Evolutionary conservation across 2,797 vertebrate species (phyloP), one percentile per base, ranked within the genome.

Genomic region (Menidia menidia): DNA sequence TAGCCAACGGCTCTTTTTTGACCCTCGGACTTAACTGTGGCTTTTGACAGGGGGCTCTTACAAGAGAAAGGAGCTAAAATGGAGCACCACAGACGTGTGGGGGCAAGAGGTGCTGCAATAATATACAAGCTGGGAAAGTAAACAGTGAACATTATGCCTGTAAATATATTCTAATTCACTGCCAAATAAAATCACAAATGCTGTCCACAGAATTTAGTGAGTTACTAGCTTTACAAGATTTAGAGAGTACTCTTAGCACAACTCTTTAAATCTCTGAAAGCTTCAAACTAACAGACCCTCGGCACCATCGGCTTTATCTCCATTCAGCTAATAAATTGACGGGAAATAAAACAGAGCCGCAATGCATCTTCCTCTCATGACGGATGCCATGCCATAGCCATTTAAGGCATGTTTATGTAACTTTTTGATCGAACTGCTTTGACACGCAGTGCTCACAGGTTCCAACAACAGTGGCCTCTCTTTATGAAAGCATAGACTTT

Each of bases 391-490:
- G 16, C 53, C 35, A 6, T 35, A 54, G 57, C 53, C 45, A 64
- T 42, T 66, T 60, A 15, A 33, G 32, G 13, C 4, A 13, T 60
- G 32, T 59, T 67, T 42, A 71, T 48, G 62, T n/a, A 77, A 35
- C 18, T 18, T 52, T 48, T 60, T 56, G n/a, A 57, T 57, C 31
- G 31, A 71, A 44, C 14, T 42, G 4, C 12, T 44, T 54, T 47
- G 50, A 10, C 61, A 31, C 12, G 18, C 4, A 57, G 12, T 60
- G 3, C 35, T 59, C 4, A 58, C 71, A 57, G 19, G 10, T 54
- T 58, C 43, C 7, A 14, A 61, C 33, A 41, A 30, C 25, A 25
- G 25, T 25, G 25, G 25, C 60, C 48, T 4, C 19, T 54, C 15
- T 72, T 44, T 52, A 33, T 8, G 30, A 32, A 16, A 32, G 14